A percentile compares a stretch with the other conserved stretches of the same genome.
Conservation (phyloP, 2,113 vertebrate genomes). For the Phocoena sinus region DNA sequence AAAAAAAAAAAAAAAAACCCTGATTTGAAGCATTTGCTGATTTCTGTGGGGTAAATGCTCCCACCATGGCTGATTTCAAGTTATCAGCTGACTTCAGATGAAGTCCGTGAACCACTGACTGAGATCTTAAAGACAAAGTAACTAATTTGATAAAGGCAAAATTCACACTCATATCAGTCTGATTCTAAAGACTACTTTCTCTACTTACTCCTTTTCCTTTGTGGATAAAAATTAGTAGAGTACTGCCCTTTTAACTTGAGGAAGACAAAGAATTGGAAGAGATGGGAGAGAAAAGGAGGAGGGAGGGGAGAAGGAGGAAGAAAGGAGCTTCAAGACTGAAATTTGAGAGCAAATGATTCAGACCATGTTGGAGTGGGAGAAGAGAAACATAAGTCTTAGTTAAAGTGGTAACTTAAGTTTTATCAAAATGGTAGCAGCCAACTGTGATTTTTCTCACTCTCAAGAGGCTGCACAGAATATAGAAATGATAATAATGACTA, state of each 20-base stretch:
- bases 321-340: neutral
- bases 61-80: neutral
- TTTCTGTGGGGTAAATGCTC: neutral
- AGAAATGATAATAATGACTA: neutral
- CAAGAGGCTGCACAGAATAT: neutral
- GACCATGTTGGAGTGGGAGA: neutral
- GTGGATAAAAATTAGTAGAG: neutral
- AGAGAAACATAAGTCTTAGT: neutral
- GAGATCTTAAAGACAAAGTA: neutral
- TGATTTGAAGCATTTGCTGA: neutral
- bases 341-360: neutral
- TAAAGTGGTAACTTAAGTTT: neutral
- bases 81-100: neutral
- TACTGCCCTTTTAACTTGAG: neutral
- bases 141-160: neutral
- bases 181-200: neutral
- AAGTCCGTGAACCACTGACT: neutral
- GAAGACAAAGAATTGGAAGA: neutral
- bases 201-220: neutral
- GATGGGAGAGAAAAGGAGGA: neutral
- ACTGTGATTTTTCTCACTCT: neutral
- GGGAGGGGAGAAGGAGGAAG: neutral
- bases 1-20: neutral
- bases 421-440: neutral
- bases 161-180: neutral